Percentiles rank a stretch among this genome's conserved stretches.
Conservation (phyloP, 2,797 vertebrate species). For the Phoeniculus purpureus region DNA sequence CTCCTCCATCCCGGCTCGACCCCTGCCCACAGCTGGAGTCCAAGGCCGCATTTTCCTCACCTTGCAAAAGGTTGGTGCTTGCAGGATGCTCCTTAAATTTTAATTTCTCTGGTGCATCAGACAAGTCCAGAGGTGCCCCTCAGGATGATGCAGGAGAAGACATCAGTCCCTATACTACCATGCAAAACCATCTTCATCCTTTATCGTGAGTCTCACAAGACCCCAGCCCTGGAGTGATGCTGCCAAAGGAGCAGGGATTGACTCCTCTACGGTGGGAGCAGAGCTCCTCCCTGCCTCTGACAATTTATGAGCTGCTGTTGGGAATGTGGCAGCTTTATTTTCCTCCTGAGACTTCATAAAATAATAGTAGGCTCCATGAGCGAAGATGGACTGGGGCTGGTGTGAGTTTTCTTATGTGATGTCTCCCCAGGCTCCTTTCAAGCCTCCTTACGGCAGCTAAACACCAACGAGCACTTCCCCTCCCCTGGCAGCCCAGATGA, state of each 20-base stretch:
- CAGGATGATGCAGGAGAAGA: background rate
- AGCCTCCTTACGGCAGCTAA: background rate
- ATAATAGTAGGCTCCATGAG: conserved; percentile 31
- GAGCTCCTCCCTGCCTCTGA: background rate
- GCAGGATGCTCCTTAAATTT: background rate
- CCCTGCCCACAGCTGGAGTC: background rate
- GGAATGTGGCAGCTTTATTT: conserved; percentile 44
- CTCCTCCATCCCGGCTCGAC: background rate
- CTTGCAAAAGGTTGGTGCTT: background rate
- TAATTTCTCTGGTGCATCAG: fast-evolving
- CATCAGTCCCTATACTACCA: fast-evolving
- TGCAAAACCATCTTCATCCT: background rate
- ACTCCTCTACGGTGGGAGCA: fast-evolving
- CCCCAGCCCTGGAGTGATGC: fast-evolving
- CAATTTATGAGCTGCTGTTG: conserved; percentile 43
- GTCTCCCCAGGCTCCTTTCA: conserved; percentile 65
- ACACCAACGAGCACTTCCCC: background rate
- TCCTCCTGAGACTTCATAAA: conserved; percentile 63
- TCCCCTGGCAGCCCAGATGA: background rate
- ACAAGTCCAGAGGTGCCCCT: background rate
- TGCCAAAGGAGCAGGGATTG: fast-evolving
- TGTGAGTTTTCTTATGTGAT: conserved; percentile 37
- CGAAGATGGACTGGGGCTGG: conserved; percentile 55
- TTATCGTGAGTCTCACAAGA: fast-evolving
- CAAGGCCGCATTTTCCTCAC: too few species aligned